phyloP scores from a whole-genome alignment of 2,113 vertebrate species.

The Scopus umbretta region DNA sequence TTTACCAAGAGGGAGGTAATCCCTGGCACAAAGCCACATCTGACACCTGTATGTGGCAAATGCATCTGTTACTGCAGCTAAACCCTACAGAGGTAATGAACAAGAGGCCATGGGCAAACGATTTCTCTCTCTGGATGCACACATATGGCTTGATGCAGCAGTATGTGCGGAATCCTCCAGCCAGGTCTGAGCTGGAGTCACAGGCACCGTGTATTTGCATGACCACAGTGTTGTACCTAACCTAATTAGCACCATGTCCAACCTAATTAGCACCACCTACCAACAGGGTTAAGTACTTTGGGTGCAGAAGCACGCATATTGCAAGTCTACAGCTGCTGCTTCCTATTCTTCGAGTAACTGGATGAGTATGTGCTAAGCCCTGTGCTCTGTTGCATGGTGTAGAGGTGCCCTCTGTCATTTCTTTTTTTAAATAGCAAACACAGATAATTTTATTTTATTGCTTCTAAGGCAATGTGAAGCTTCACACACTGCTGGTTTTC shows the following conservation, averaged over 20 bases:
- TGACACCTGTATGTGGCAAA: background rate
- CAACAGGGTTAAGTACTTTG: slow-evolving; percentile 36
- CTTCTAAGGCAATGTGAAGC: background rate
- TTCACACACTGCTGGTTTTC: background rate
- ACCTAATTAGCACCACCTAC: slow-evolving; percentile 42
- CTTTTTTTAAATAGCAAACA: background rate
- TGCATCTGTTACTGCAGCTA: background rate
- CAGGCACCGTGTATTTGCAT: background rate
- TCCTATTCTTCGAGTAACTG: background rate
- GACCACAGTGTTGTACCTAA: background rate
- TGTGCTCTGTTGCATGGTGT: background rate
- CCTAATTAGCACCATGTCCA: slow-evolving; percentile 22
- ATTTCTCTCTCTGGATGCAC: background rate
- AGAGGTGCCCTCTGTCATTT: background rate
- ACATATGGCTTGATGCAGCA: background rate
- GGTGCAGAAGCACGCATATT: background rate
- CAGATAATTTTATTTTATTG: background rate
- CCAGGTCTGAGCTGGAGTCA: background rate
- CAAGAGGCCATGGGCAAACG: background rate
- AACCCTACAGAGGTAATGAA: background rate
- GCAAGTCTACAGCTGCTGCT: background rate
- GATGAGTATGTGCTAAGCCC: background rate
- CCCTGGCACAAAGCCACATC: background rate
- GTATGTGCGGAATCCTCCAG: background rate
- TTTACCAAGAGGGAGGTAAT: background rate